Base-by-base conservation (phyloP, 2,888 invertebrate species). In the Ophion ellenae region DNA sequence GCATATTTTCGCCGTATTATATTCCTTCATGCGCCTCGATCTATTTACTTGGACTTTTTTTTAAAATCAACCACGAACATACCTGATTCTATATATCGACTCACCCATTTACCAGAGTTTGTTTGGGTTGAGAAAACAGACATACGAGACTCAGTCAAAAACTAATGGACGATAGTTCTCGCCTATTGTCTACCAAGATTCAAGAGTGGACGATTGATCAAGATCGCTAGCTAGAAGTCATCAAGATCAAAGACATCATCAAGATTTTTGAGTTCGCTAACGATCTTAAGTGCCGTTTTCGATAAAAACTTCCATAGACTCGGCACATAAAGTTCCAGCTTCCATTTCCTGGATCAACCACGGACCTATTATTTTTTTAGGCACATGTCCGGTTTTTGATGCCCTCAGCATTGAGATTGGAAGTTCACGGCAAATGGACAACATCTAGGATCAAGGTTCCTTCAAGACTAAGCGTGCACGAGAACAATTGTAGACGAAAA, bases 1-100 rank as follows among this genome's bases (percentile, higher is more conserved):
- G 53, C 53, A n/a, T 63, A 36, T 73, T 5, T 47, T 74, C 57
- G 57, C 64, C 20, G 28, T 20, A 9, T 76, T 36, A 53, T 69
- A 64, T 74, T 47, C 63, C 36, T 36, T 28, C 11, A 20, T 57
- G 45, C 6, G 59, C 10, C 20, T 0, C 40, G 2, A 63, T 67
- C 32, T 17, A 59, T 36, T 53, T 53, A 17, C 17, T 47, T 69
- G 47, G 24, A 73, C 20, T 47, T 66, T 10, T 40, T 40, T 40
- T 40, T 9, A 40, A 9, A 40, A 40, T 40, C 40, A 40, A 40
- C 40, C 40, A 9, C 40, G 40, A 40, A 40, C 40, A 40, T 40
- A 40, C 7, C 7, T 40, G 40, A 40, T 40, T 40, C 40, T 7
- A 6, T 40, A 6, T 40, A 40, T 40, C 40, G 40, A 40, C 6